Evolutionary conservation across 2,888 invertebrate species (phyloP), one percentile per base, ranked within the genome.

Genomic region (Mesorhabditis sp.): DNA sequence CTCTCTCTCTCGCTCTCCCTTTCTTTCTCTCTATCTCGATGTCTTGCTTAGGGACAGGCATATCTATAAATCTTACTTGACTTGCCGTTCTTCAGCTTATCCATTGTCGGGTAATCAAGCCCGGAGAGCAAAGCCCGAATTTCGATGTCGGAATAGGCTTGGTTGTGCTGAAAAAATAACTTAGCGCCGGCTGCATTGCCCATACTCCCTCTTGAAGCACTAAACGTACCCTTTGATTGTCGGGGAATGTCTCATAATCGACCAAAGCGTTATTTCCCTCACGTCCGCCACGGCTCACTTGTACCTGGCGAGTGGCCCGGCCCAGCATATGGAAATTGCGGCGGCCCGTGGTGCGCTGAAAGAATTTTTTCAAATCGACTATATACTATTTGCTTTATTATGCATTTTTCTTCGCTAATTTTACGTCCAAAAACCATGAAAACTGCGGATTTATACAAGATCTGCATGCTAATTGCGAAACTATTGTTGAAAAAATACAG

Each of bases 251-350:
- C 43, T 72, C 74, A 58, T 80, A 80, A 62, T 78, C 87, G 41
- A 87, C 80, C 67, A 89, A 86, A 2, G 89, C 89, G 75, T 88
- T 87, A 80, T 89, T 89, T 65, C 89, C 89, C 82, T 89, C 88
- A 75, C 85, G 85, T 45, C 87, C 86, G 45, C 74, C 76, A 45
- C 75, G 61, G 50, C 86, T 86, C 70, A 87, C 83, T 61, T 86
- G 86, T 41, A 89, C 82, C 15, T 80, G 74, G 15, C 87, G 79
- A 5, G 89, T 85, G 45, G 81, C 82, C 45, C 86, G 84, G 43
- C 87, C 87, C 71, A 87, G 78, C 82, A 86, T 86, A 43, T 81
- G 74, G 66, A 81, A 80, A 68, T 85, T 86, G 43, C 72, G 72
- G 3, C 83, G 82, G 44, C 87, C 87, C 58, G 86, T 86, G 7